A percentile compares a stretch with the other conserved stretches of the same genome.
These are phyloP conservation scores for Cylindroiulus punctatus DNA, from an alignment of 2,888 invertebrate species.

Conservation along the genomic window DNA sequence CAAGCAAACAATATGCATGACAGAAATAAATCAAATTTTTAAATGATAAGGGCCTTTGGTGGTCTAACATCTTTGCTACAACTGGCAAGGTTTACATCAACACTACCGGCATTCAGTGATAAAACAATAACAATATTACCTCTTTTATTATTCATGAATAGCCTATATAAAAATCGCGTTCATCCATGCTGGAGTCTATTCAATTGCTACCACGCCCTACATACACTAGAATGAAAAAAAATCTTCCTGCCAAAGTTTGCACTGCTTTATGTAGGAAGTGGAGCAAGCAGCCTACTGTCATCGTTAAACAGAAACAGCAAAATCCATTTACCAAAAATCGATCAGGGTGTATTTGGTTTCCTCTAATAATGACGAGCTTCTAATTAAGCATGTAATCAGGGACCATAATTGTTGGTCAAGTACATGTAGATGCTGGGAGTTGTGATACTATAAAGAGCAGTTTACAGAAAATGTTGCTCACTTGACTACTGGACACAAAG, in stretches of 20 bases:
- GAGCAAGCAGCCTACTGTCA: not conserved
- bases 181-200: not conserved
- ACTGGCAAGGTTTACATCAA: not conserved
- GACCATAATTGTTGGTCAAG: not conserved
- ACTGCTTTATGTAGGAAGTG: not conserved
- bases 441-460: not conserved
- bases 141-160: not conserved
- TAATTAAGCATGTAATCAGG: not conserved
- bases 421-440: no score
- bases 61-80: no score
- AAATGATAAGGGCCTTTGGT: no score
- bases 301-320: not conserved
- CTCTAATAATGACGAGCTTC: not conserved
- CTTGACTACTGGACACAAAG: not conserved
- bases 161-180: not conserved
- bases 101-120: not conserved
- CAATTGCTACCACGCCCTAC: slow-evolving; percentile 1
- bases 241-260: not conserved
- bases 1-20: no score
- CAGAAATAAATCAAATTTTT: no score
- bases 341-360: not conserved
- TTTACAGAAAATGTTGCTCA: not conserved
- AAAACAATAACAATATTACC: not conserved
- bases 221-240: slow-evolving; percentile 14
- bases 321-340: not conserved